Base-by-base conservation (phyloP, 2,888 invertebrate genomes). In the Caenorhabditis sp. region DNA sequence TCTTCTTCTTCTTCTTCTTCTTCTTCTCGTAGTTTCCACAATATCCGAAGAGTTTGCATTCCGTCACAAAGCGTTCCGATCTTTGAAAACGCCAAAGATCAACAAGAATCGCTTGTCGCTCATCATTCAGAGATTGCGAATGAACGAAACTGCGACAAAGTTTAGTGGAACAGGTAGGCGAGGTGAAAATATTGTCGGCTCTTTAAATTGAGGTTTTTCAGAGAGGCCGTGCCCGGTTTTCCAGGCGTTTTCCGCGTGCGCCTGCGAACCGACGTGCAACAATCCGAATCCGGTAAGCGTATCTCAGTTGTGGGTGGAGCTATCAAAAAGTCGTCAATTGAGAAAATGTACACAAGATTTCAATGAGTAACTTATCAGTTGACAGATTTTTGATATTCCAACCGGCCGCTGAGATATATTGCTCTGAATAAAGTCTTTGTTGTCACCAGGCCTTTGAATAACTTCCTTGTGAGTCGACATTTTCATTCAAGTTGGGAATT, bases 281-380 rank as follows among this genome's bases (percentile, higher is more conserved):
- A 70, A 70, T 30, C 70, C 70, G 6, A 59, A 70, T 35, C 70
- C 70, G 6, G 70, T 70, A 22, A 43, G 50, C n/a, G n/a, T n/a
- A n/a, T n/a, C n/a, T 27, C 5, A n/a, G 0, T n/a, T 13, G 13
- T 9, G 6, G 30, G 30, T 30, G 30, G n/a, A n/a, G n/a, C n/a
- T n/a, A n/a, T n/a, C n/a, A n/a, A n/a, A n/a, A n/a, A n/a, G n/a
- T n/a, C n/a, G n/a, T n/a, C n/a, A n/a, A n/a, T n/a, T n/a, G n/a
- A n/a, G n/a, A n/a, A n/a, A n/a, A n/a, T n/a, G n/a, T n/a, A n/a
- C n/a, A n/a, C n/a, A n/a, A n/a, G n/a, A n/a, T 30, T 30, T 30
- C 30, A 9, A 30, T 30, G 30, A 30, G 9, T 9, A n/a, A n/a
- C n/a, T n/a, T n/a, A n/a, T n/a, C n/a, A n/a, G n/a, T n/a, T n/a